Base-by-base conservation (phyloP, 1,140 invertebrate genomes). In the Rhopalosiphum padi region DNA sequence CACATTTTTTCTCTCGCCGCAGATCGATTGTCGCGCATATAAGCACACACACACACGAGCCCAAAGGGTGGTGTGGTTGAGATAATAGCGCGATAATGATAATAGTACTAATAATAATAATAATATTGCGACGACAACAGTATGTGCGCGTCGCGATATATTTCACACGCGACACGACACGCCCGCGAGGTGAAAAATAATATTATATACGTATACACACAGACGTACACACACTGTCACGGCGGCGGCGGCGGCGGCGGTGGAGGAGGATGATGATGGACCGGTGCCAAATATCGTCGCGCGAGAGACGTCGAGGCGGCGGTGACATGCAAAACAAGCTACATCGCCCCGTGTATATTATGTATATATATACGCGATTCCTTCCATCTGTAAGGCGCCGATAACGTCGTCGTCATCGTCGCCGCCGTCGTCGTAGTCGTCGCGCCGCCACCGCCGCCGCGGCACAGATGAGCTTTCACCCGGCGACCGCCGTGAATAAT, bases 351-450 rank as follows among this genome's bases (percentile, higher is more conserved):
- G 83, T 22, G 5, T 51, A 18, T 51, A 51, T 46, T 30, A 30
- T n/a, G 2, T n/a, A n/a, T n/a, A 30, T 15, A 15, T 68, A 68
- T n/a, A 77, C 21, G 46, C 46, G 46, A 22, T 88, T 88, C 87
- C 87, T 51, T 88, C 87, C 87, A 88, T 88, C 87, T 88, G 87
- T 88, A 88, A 88, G 87, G 87, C 46, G 87, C 87, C 48, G 87
- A 88, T 88, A 88, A 88, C 87, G 87, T 88, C 87, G 87, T 48
- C 86, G 86, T 30, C 46, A 25, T 21, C 15, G 86, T 37, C 18
- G 25, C 7, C 4, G 43, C 4, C 87, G 87, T 88, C 87, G 87
- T 48, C 86, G 86, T 30, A 30, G 41, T 21, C 15, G 87, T 37
- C 18, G 25, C 60, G 60, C 23, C 82, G 82, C 35, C 77, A 15